Evolutionary conservation across 2,888 invertebrate genomes (phyloP).

Genomic region (Lasioglossum leucozonium): DNA sequence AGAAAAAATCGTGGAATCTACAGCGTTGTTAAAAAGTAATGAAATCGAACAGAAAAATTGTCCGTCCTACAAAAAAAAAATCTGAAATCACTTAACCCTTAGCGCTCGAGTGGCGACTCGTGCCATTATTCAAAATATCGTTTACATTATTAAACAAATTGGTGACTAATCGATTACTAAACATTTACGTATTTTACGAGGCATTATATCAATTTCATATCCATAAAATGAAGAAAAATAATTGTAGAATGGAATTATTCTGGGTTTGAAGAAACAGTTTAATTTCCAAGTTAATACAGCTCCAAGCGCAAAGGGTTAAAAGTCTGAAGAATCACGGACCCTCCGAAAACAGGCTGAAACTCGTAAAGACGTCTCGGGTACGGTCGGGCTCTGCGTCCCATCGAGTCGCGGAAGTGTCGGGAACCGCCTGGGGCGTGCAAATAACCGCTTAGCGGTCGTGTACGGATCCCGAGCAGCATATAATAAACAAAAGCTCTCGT

Average conservation of each 20-base stretch:
- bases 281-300: too few species aligned
- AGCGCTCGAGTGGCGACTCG: too few species aligned
- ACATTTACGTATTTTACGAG: too few species aligned
- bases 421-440: neutral
- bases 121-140: too few species aligned
- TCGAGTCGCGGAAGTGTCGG: neutral
- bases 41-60: neutral
- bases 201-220: too few species aligned
- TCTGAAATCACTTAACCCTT: neutral
- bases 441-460: neutral
- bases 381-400: neutral
- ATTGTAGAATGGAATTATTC: too few species aligned
- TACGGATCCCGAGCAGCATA: neutral
- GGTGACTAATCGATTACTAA: too few species aligned
- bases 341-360: neutral
- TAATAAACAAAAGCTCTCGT: constrained; percentile 13
- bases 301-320: too few species aligned
- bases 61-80: neutral
- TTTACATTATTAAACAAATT: too few species aligned
- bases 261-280: too few species aligned
- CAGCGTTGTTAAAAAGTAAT: neutral
- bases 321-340: neutral
- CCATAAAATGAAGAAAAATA: too few species aligned
- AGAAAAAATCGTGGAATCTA: too few species aligned
- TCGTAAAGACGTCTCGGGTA: neutral